Conservation (phyloP, 2,797 vertebrate species). For the Peromyscus nudipes region DNA sequence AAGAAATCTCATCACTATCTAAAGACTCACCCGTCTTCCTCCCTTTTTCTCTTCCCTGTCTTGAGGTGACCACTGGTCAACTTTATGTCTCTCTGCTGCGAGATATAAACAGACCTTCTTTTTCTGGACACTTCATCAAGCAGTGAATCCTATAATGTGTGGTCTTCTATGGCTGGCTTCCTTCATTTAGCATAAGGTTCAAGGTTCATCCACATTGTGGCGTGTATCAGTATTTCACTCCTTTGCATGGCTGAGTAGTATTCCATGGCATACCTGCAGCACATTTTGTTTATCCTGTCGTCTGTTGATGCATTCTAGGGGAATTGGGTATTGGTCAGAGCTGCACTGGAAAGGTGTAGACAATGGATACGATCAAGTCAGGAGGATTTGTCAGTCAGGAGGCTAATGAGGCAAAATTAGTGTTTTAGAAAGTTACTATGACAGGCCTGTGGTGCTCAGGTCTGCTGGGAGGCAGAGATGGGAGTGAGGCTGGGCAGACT, state of each 20-base stretch:
- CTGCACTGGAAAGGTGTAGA: neutral
- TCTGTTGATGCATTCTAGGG: neutral
- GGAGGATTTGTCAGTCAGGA: neutral
- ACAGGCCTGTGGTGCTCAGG: neutral
- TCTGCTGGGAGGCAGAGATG: neutral
- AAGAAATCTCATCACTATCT: neutral
- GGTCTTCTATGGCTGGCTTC: neutral
- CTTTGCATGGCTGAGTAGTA: neutral
- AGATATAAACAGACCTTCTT: too few species aligned
- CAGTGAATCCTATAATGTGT: too few species aligned
- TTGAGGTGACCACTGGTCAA: neutral
- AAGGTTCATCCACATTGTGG: neutral
- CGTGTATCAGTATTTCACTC: too few species aligned
- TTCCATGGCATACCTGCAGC: accelerated
- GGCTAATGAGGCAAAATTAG: neutral
- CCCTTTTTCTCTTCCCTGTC: neutral
- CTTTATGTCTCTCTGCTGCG: neutral
- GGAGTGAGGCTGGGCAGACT: neutral
- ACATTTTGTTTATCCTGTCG: neutral
- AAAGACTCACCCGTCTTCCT: too few species aligned
- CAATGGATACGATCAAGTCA: neutral
- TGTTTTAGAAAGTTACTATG: neutral
- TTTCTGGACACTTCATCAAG: neutral
- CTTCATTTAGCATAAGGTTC: neutral
- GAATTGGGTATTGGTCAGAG: neutral